Evolutionary conservation across 2,113 vertebrate species (phyloP).

Genomic region (Oenanthe melanoleuca): DNA sequence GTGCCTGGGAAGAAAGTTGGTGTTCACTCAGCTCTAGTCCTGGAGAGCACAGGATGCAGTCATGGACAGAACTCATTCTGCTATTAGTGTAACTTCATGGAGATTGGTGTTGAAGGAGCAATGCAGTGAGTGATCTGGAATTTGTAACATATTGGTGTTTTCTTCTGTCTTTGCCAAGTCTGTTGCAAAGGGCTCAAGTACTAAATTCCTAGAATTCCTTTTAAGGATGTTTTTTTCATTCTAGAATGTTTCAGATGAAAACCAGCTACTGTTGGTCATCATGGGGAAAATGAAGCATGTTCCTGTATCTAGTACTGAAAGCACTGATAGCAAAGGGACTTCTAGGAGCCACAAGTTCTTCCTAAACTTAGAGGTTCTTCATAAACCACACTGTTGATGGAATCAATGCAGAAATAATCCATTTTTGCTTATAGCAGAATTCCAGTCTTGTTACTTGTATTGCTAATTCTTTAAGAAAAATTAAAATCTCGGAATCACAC

Average conservation of each 20-base stretch:
- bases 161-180: background rate
- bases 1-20: background rate
- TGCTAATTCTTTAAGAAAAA: background rate
- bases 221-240: background rate
- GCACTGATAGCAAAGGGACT: background rate
- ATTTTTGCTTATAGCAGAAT: background rate
- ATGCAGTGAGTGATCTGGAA: rapidly evolving
- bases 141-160: rapidly evolving
- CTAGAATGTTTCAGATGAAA: background rate
- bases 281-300: background rate
- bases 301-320: background rate
- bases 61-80: rapidly evolving
- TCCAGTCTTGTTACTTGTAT: background rate
- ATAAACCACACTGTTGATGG: background rate
- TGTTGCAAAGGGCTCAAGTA: background rate
- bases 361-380: background rate
- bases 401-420: background rate
- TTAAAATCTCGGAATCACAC: background rate
- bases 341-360: background rate
- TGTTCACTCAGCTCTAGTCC: rapidly evolving
- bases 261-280: rapidly evolving
- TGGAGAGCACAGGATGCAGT: background rate
- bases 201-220: background rate
- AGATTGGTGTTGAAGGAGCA: background rate
- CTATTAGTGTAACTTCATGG: background rate